Conservation (phyloP, 2,888 invertebrate genomes). For the Itoplectis maculator region DNA sequence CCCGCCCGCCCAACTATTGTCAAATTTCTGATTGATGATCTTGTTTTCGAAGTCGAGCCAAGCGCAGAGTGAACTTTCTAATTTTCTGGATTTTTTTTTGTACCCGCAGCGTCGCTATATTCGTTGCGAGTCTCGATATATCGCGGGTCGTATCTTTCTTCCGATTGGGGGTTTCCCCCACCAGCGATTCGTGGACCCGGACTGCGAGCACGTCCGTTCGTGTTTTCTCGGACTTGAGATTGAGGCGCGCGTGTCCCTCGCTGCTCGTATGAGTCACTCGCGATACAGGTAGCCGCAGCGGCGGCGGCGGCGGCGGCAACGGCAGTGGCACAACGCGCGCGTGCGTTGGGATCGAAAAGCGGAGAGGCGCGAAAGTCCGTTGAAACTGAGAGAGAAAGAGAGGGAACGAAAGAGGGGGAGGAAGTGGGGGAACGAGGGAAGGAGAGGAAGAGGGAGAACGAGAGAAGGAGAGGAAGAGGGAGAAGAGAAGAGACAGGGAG, state of each 20-base stretch:
- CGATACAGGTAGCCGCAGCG: slow-evolving; percentile 18
- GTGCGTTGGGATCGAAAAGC: background rate
- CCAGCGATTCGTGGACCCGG: background rate
- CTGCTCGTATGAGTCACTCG: slow-evolving; percentile 39
- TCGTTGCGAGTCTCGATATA: background rate
- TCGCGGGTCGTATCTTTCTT: background rate
- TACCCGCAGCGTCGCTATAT: background rate
- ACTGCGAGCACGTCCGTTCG: slow-evolving; percentile 12
- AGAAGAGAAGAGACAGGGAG: background rate
- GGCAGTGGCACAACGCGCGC: background rate
- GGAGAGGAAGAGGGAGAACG: no score
- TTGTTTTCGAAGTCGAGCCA: background rate
- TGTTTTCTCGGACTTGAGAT: slow-evolving; percentile 30
- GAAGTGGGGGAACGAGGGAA: background rate
- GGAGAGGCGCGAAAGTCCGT: slow-evolving; percentile 33
- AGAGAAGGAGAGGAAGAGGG: background rate
- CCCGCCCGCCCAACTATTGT: no score
- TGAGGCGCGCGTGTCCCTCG: slow-evolving; percentile 17
- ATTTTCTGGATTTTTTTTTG: background rate
- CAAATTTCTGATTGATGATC: background rate
- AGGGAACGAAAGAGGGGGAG: slow-evolving; percentile 5
- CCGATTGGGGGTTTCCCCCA: background rate
- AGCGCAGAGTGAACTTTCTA: background rate
- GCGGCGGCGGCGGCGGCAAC: no score
- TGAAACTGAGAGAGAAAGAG: background rate